phyloP scores from a whole-genome alignment of 2,113 vertebrate species.

The Ahaetulla prasina region DNA sequence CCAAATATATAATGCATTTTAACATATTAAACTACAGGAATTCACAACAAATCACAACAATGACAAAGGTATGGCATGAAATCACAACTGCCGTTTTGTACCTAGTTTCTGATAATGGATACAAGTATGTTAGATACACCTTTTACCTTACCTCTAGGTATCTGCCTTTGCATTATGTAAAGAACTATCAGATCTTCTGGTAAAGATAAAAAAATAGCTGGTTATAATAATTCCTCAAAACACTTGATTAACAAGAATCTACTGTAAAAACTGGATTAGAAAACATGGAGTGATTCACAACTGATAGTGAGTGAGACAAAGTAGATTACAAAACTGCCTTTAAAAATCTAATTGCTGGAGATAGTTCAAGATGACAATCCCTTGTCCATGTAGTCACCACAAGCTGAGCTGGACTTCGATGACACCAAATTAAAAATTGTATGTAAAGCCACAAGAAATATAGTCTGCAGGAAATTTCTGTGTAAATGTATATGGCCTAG shows the following conservation, averaged over 20 bases:
- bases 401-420: background rate
- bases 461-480: background rate
- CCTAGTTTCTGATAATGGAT: background rate
- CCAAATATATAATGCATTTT: background rate
- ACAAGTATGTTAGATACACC: background rate
- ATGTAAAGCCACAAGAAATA: background rate
- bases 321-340: background rate
- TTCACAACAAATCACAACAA: background rate
- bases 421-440: background rate
- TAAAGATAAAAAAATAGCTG: background rate
- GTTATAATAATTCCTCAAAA: background rate
- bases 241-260: background rate
- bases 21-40: background rate
- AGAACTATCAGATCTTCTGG: background rate
- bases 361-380: background rate
- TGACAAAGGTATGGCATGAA: background rate
- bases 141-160: background rate
- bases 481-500: background rate
- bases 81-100: background rate
- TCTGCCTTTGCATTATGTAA: background rate
- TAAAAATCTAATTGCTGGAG: background rate
- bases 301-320: background rate
- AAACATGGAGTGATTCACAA: background rate
- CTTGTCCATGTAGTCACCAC: background rate
- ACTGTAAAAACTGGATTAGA: background rate